Percentiles rank a stretch among this genome's conserved stretches.
phyloP scores from a whole-genome alignment of 2,888 invertebrate species.

The Exocentrus adspersus region DNA sequence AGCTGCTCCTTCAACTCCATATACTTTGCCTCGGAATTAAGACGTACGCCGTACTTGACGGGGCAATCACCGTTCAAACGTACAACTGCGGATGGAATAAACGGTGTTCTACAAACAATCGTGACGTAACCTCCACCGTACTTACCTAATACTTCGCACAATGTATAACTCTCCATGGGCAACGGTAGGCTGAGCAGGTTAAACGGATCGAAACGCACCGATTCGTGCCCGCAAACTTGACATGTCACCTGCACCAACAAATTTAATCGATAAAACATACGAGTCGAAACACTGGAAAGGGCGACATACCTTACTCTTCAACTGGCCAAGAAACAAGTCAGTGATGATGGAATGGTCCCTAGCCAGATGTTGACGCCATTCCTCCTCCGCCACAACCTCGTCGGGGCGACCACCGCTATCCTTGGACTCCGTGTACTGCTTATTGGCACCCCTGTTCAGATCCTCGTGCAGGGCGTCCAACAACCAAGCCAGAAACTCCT shows the following conservation, averaged over 20 bases:
- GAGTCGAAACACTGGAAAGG: no score
- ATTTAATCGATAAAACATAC: not conserved
- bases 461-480: constrained; percentile 93
- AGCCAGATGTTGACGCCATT: constrained; percentile 85
- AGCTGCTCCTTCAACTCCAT: constrained; percentile 79
- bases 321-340: constrained; percentile 91
- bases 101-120: no score
- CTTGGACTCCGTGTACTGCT: constrained; percentile 77
- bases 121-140: no score
- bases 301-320: constrained; percentile 80
- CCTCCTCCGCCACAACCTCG: constrained; percentile 75
- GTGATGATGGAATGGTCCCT: constrained; percentile 89
- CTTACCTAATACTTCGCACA: constrained; percentile 75
- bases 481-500: constrained; percentile 89
- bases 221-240: constrained; percentile 82
- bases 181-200: constrained; percentile 88
- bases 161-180: constrained; percentile 87
- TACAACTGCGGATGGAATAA: constrained; percentile 68
- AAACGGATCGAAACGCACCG: constrained; percentile 92
- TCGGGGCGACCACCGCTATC: constrained; percentile 83
- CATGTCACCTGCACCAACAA: constrained; percentile 78
- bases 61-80: constrained; percentile 85
- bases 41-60: constrained; percentile 83
- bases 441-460: constrained; percentile 80
- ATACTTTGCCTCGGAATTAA: constrained; percentile 86